Percentiles rank a stretch among this genome's conserved stretches.
These are phyloP conservation scores for Drosophila recens DNA, from an alignment of 2,888 invertebrate genomes.

Conservation along the genomic window DNA sequence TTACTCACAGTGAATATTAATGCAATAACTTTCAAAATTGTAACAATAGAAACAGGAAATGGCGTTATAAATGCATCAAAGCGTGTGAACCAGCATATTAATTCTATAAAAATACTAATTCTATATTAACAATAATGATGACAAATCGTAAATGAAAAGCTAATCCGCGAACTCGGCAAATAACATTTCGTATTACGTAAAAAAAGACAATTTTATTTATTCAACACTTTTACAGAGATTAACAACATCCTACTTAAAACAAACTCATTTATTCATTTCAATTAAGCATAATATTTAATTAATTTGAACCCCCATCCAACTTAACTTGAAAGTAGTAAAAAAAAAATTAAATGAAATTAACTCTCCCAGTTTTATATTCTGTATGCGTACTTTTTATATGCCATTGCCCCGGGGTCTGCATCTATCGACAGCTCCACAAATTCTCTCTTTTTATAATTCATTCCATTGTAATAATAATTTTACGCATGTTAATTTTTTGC, in stretches of 20 bases:
- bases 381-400: background rate
- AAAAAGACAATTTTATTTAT: slow-evolving; percentile 1
- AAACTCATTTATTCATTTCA: slow-evolving; percentile 26
- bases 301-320: slow-evolving; percentile 5
- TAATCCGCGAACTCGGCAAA: slow-evolving; percentile 5
- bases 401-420: background rate
- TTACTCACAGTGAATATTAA: background rate
- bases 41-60: background rate
- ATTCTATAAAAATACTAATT: background rate
- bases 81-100: background rate
- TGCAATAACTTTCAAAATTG: background rate
- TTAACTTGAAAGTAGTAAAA: background rate
- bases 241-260: slow-evolving; percentile 5
- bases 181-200: background rate
- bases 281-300: slow-evolving; percentile 38
- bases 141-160: background rate
- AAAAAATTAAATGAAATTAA: slow-evolving; percentile 2
- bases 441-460: slow-evolving; percentile 10
- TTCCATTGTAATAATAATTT: slow-evolving; percentile 40
- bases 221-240: slow-evolving; percentile 1
- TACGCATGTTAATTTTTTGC: slow-evolving; percentile 55
- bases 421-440: slow-evolving; percentile 1
- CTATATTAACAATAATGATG: background rate
- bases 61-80: background rate
- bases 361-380: background rate